Base-by-base conservation (phyloP, 2,113 vertebrate species). In the Lepus americanus region DNA sequence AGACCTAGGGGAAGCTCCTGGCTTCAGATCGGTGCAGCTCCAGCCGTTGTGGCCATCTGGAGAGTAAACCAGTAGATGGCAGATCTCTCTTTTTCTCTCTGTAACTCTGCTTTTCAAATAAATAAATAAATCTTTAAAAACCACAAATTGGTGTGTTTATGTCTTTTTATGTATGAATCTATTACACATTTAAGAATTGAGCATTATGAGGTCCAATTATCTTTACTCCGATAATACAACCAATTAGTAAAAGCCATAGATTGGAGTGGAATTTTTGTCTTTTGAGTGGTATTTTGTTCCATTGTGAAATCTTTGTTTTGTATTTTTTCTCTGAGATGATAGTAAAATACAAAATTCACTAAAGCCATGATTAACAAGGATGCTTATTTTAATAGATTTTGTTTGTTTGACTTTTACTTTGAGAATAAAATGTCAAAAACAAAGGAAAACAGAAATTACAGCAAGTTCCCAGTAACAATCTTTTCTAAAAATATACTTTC, bases 331-430 rank as follows among this genome's bases (percentile, higher is more conserved):
- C 79, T 84, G 14, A 23, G 25, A 87, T 74, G 27, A 94, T 74
- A 51, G 6, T 61, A 61, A 72, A 92, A 36, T 49, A 53, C 29
- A 63, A 61, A 77, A 33, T 63, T 36, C 76, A 53, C 49, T 55
- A 73, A 95, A 81, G 31, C 17, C n/a, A 81, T 61, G 44, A 84
- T 94, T 87, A 79, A 59, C 36, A 81, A 86, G n/a, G 12, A 51
- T 67, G 22, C 17, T 79, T 86, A 81, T 74, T 91, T 93, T 79
- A 74, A 86, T 79, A 86, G 31, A 73, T 89, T 77, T 87, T 82
- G 25, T 90, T 92, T 79, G 78, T 84, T 90, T 94, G 79, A 87
- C 33, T 74, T 64, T n/a, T 61, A 23, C 87, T 94, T 94, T 59
- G 64, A 89, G 31, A 76, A 44, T 9, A 66, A 33, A 81, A 64